Evolutionary conservation across 2,888 invertebrate species (phyloP), one percentile per base, ranked within the genome.

Genomic region (Macrosoma leucophasiata): DNA sequence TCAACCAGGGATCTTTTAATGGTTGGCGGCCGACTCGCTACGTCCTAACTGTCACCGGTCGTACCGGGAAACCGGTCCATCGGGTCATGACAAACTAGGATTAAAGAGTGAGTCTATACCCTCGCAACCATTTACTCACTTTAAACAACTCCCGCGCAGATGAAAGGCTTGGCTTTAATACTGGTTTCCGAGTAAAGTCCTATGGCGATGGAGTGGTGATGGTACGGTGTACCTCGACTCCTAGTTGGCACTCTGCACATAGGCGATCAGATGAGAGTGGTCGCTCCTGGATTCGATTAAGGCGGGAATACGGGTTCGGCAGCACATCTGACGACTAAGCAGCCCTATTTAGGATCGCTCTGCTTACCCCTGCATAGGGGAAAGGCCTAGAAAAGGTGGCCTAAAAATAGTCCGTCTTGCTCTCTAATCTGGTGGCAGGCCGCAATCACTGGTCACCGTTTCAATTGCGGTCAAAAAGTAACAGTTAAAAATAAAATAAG

Each of bases 241-340:
- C 25, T 43, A 49, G 46, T 29, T 45, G 40, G 11, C 14, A 20
- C 32, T 36, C 43, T 41, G 46, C 47, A 48, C 46, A 33, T 44
- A 39, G 47, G 46, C 47, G 43, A 41, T 39, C 36, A 33, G 40
- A 17, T 11, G 44, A 39, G 29, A 33, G 32, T 46, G 49, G 49
- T 46, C 49, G 50, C 34, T 46, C 40, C 33, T 14, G 27, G 22
- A 29, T n/a, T 42, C 35, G 41, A 41, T n/a, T 31, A 39, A 39
- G 44, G 20, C 35, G 34, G 40, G 38, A 33, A 27, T 11, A 28
- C 29, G 6, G 43, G 34, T 41, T 34, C 36, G 35, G 26, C 29
- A 26, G 35, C 30, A 39, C 41, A 28, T 11, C 33, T 39, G 39
- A 26, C 12, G 38, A 43, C 41, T 20, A 33, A 30, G 30, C 35